Evolutionary conservation across 2,888 invertebrate species (phyloP).

Genomic region (Tupiocoris notatus): DNA sequence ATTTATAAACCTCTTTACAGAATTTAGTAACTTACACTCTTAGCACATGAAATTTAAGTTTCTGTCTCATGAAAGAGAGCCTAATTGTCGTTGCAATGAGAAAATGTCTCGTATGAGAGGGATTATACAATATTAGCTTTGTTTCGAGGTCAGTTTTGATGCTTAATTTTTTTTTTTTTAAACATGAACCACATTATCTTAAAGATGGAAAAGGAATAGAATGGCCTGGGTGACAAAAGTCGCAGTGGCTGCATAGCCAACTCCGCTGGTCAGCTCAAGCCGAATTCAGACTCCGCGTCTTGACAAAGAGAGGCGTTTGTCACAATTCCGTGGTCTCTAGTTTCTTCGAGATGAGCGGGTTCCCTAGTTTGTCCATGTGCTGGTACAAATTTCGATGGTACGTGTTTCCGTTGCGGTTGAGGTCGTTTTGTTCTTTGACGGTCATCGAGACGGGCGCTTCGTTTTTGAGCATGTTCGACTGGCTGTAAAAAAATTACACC

Average conservation of each 20-base stretch:
- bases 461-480: conserved; percentile 50
- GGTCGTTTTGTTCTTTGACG: conserved; percentile 54
- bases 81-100: too few species aligned
- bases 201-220: too few species aligned
- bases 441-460: conserved; percentile 44
- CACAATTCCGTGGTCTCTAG: conserved; percentile 77
- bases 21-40: not conserved
- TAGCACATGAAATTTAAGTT: not conserved
- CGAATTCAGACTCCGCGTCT: conserved; percentile 23
- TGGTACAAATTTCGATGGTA: conserved; percentile 67
- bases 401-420: conserved; percentile 52
- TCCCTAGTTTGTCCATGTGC: conserved; percentile 67
- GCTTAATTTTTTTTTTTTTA: too few species aligned
- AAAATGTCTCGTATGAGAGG: too few species aligned
- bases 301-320: conserved; percentile 33
- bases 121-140: too few species aligned
- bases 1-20: not conserved
- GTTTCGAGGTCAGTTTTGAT: too few species aligned
- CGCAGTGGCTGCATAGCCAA: too few species aligned
- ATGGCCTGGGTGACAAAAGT: too few species aligned
- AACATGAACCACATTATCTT: too few species aligned
- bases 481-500: conserved; percentile 49
- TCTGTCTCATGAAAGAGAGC: too few species aligned
- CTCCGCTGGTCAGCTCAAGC: too few species aligned
- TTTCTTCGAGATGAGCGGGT: conserved; percentile 65